Base-by-base conservation (phyloP, 23 tunicate genomes). In the Halocynthia aurantium region DNA sequence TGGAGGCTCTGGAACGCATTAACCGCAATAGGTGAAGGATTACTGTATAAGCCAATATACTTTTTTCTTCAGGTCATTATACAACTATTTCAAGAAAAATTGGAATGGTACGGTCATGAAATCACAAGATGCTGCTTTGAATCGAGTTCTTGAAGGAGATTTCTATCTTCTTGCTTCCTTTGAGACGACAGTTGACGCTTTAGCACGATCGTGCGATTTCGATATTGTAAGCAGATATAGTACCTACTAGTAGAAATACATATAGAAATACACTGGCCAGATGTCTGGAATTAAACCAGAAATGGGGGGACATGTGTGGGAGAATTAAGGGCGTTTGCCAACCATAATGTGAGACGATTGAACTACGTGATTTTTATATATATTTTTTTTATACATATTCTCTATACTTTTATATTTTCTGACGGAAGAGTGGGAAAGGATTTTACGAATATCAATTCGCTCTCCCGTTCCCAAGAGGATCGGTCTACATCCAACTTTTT, bases 371-470 rank as follows among this genome's bases (percentile, higher is more conserved):
- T n/a, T n/a, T n/a, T n/a, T n/a, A n/a, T n/a, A n/a, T n/a, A n/a
- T n/a, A n/a, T n/a, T n/a, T n/a, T n/a, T n/a, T n/a, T n/a, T 31
- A 31, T 31, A 31, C 44, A 31, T 31, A 31, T 31, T 31, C 44
- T 31, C 44, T 1, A 31, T 31, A 31, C 44, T 58, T 58, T 58
- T 13, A 72, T 12, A 62, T 22, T 54, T 69, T 0, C 7, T 64
- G 22, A 62, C 19, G 20, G 0, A 57, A 84, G 87, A 75, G 57
- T 7, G 87, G 87, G 7, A 5, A 80, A 13, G 87, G 87, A n/a
- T 84, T 84, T 57, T 84, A 84, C 80, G 52, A 84, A 55, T 84
- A 84, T 50, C 87, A 84, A 57, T 84, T 84, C 51, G 76, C 82
- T 51, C 81, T 84, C 6, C 87, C 87, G 8, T 84, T 84, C 44